Percentiles rank a stretch among this genome's conserved stretches.
Evolutionary conservation across 2,113 vertebrate genomes (phyloP).

Genomic region (Vulpes vulpes): DNA sequence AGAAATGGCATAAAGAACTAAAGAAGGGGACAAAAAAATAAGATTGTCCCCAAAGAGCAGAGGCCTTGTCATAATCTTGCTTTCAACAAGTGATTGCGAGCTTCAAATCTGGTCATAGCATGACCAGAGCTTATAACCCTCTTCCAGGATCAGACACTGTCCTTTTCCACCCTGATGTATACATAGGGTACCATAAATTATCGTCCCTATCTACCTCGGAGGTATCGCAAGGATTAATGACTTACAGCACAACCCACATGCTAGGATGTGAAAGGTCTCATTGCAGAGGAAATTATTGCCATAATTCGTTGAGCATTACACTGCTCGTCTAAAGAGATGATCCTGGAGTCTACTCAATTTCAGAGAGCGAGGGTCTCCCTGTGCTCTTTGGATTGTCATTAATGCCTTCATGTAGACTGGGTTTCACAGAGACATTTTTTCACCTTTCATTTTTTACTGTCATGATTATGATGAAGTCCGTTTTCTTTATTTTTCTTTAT

Average conservation of each 20-base stretch:
- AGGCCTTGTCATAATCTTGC: background rate
- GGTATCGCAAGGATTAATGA: background rate
- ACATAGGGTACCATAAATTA: background rate
- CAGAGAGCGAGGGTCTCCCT: background rate
- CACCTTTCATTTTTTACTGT: slow-evolving; percentile 33
- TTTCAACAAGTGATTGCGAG: background rate
- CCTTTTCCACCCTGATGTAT: background rate
- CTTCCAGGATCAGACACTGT: background rate
- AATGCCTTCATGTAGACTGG: background rate
- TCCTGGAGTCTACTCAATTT: background rate
- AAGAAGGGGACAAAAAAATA: slow-evolving; percentile 47
- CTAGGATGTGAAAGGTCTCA: slow-evolving; percentile 1
- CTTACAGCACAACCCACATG: background rate
- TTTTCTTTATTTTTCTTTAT: slow-evolving; percentile 43
- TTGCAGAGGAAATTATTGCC: background rate
- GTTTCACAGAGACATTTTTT: background rate
- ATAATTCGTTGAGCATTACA: background rate
- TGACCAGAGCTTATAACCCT: background rate
- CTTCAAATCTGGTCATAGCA: background rate
- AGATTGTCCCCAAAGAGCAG: background rate
- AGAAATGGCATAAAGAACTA: slow-evolving; percentile 54
- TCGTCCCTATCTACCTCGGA: background rate
- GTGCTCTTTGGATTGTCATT: background rate
- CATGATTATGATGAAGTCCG: background rate
- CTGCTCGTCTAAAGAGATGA: background rate